Conservation (phyloP, 2,113 vertebrate genomes). For the Labeo catla region DNA sequence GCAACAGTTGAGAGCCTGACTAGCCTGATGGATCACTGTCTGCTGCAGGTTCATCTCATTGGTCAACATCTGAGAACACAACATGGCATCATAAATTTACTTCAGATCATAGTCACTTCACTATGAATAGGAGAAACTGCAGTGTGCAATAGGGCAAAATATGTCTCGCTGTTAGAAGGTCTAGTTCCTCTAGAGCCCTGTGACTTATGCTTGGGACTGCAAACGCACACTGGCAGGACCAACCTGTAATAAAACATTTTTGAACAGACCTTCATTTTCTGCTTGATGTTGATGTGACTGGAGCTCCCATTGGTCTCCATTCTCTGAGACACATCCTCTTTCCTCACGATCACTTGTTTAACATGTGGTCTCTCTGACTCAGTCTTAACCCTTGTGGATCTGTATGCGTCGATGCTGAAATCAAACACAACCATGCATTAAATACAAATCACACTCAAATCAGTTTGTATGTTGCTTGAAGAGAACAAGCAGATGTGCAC, state of each 20-base stretch:
- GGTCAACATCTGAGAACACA: conserved; percentile 67
- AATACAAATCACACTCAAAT: not conserved
- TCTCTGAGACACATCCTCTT: conserved; percentile 83
- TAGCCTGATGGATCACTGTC: conserved; percentile 95
- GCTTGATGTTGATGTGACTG: conserved; percentile 82
- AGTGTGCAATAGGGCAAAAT: not conserved
- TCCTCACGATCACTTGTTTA: conserved; percentile 89
- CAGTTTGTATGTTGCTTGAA: not conserved
- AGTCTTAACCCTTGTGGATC: conserved; percentile 87
- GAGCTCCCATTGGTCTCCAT: conserved; percentile 74
- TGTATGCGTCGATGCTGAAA: conserved; percentile 87
- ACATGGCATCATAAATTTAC: not conserved
- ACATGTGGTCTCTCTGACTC: conserved; percentile 82
- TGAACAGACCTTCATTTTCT: conserved; percentile 87
- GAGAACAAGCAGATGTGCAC: conserved; percentile 65
- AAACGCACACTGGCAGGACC: too few relatives aligned
- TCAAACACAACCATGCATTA: not conserved
- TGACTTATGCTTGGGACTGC: too few relatives aligned
- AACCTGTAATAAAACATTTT: not conserved
- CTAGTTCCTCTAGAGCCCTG: too few relatives aligned
- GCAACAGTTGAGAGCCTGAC: conserved; percentile 97
- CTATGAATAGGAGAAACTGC: not conserved
- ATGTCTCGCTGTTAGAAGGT: not conserved
- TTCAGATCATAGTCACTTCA: not conserved
- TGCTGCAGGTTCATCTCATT: conserved; percentile 95